Base-by-base conservation (phyloP, 2,888 invertebrate species). In the Trissolcus japonicus region DNA sequence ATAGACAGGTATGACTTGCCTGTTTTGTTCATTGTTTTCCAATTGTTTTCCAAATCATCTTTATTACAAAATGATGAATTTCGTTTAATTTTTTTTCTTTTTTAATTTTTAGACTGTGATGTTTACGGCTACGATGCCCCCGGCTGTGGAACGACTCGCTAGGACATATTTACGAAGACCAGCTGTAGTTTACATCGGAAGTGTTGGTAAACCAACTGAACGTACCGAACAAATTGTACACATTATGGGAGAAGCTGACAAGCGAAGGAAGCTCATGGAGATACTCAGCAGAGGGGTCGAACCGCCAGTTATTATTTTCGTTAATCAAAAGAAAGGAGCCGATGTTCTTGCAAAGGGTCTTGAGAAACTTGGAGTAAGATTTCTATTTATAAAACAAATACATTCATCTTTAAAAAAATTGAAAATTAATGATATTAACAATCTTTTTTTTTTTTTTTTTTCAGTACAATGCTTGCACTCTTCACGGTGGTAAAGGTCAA, bases 81-180 rank as follows among this genome's bases (percentile, higher is more conserved):
- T 25, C 25, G 4, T 25, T 25, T 25, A 0, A 25, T 25, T 4
- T 25, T 25, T 0, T 3, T 19, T 25, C 4, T n/a, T n/a, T 25
- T n/a, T 51, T 61, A n/a, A 29, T 51, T 53, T 53, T 0, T 40
- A 94, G 94, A 99, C 99, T 84, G 99, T 99, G 88, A 99, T 99
- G 99, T 99, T 99, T 90, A 99, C 99, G 57, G 99, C 99, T 2
- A 99, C 99, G 80, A 99, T 99, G 99, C 98, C 98, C 7, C 95
- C 98, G 0, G 96, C 98, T 2, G 98, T 99, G 1, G 99, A 99
- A 90, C 92, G 99, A 76, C 90, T 99, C 78, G 99, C 99, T 0
- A 92, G 98, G 78, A 96, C 94, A 35, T 99, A 99, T 90, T 91
- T 99, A 19, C 92, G 99, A 67, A 92, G 99, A 84, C 99, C 99